Conservation (phyloP, 1,140 invertebrate genomes). For the Drosophila funebris region DNA sequence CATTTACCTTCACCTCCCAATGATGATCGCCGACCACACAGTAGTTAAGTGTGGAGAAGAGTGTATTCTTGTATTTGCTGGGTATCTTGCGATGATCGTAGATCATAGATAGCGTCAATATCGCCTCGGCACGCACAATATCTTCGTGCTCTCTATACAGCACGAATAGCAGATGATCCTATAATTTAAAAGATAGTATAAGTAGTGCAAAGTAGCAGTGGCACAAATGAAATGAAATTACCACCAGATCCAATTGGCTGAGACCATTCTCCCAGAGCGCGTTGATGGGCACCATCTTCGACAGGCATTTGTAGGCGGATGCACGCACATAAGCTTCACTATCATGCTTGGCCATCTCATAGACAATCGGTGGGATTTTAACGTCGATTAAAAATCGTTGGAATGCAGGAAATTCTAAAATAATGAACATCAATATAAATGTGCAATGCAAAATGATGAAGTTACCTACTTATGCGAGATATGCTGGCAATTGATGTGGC, state of each 20-base stretch:
- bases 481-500: conserved; percentile 88
- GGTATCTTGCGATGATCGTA: conserved; percentile 87
- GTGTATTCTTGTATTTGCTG: conserved; percentile 80
- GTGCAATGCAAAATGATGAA: conserved; percentile 43
- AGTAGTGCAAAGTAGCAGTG: not conserved
- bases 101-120: conserved; percentile 87
- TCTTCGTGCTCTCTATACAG: conserved; percentile 89
- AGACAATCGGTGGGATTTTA: conserved; percentile 87
- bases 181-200: conserved; percentile 58
- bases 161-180: conserved; percentile 87
- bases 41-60: conserved; percentile 87
- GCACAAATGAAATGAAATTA: conserved; percentile 71
- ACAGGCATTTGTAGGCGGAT: conserved; percentile 88
- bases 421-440: not conserved
- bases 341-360: conserved; percentile 87
- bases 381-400: conserved; percentile 88
- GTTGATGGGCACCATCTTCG: conserved; percentile 87
- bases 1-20: conserved; percentile 91
- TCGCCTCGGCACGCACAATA: conserved; percentile 89
- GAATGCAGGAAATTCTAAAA: conserved; percentile 90
- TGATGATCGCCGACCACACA: conserved; percentile 89
- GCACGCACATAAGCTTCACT: conserved; percentile 89
- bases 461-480: conserved; percentile 87
- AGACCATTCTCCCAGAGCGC: conserved; percentile 88
- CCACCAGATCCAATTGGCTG: conserved; percentile 86